Evolutionary conservation across 2,888 invertebrate genomes (phyloP), one percentile per base, ranked within the genome.

Genomic region (Sepioteuthis lessoniana): DNA sequence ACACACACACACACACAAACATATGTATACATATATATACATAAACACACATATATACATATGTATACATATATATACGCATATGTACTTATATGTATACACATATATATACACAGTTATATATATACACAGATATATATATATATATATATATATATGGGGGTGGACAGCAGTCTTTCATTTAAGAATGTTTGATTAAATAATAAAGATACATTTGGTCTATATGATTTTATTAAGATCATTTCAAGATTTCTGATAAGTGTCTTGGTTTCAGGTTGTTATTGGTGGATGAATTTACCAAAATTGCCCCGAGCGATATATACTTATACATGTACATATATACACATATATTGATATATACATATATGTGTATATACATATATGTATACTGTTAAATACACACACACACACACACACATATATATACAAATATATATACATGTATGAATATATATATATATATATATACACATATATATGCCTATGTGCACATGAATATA

Each of bases 121-220:
- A 90, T 90, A 90, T 90, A 90, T 90, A 90, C 35, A 90, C 35
- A 90, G n/a, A 90, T 90, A 90, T 90, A 90, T 90, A 90, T 90
- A 90, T 90, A 90, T 90, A 90, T 90, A 37, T 90, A 90, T 90
- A 90, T 90, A 90, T 90, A 90, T 90, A 90, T n/a, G n/a, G n/a
- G n/a, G n/a, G n/a, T n/a, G n/a, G n/a, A n/a, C n/a, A n/a, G n/a
- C n/a, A n/a, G n/a, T n/a, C n/a, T n/a, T n/a, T n/a, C n/a, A n/a
- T n/a, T n/a, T n/a, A n/a, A n/a, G n/a, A n/a, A n/a, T n/a, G n/a
- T n/a, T n/a, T n/a, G n/a, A n/a, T n/a, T n/a, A n/a, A n/a, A n/a
- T n/a, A n/a, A n/a, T n/a, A n/a, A n/a, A n/a, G n/a, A n/a, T n/a
- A n/a, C n/a, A n/a, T n/a, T n/a, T n/a, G n/a, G n/a, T n/a, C n/a